Percentiles rank a stretch among this genome's conserved stretches.
Conservation (phyloP, 2,888 invertebrate species). For the Acholoe squamosa region DNA sequence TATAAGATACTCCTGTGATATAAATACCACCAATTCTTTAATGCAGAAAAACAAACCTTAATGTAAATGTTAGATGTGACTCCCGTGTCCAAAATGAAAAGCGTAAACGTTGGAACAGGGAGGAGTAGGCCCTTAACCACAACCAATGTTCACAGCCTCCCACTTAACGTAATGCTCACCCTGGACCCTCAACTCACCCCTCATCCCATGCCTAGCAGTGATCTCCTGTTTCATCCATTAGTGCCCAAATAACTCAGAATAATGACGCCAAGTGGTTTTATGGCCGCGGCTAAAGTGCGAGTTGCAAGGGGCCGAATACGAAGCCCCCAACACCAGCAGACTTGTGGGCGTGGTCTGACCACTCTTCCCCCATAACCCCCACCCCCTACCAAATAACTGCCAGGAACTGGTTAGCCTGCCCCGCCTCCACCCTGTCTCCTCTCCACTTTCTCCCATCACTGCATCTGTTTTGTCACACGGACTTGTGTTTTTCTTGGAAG, state of each 20-base stretch:
- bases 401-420: background rate
- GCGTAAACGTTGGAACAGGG: too few relatives aligned
- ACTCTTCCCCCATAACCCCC: background rate
- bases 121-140: too few relatives aligned
- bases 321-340: background rate
- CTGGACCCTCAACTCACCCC: background rate
- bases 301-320: background rate
- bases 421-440: background rate
- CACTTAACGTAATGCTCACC: too few relatives aligned
- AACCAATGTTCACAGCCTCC: too few relatives aligned
- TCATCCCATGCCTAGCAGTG: background rate
- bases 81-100: too few relatives aligned
- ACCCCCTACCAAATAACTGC: background rate
- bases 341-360: background rate
- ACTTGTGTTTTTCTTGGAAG: background rate
- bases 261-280: conserved; percentile 13
- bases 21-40: too few relatives aligned
- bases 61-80: too few relatives aligned
- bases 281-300: background rate
- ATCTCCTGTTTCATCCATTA: background rate
- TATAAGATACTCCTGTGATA: too few relatives aligned
- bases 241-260: conserved; percentile 7
- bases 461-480: background rate
- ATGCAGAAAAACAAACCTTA: too few relatives aligned
- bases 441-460: background rate